Conservation (phyloP, 2,888 invertebrate species). For the Diabrotica balteata region DNA sequence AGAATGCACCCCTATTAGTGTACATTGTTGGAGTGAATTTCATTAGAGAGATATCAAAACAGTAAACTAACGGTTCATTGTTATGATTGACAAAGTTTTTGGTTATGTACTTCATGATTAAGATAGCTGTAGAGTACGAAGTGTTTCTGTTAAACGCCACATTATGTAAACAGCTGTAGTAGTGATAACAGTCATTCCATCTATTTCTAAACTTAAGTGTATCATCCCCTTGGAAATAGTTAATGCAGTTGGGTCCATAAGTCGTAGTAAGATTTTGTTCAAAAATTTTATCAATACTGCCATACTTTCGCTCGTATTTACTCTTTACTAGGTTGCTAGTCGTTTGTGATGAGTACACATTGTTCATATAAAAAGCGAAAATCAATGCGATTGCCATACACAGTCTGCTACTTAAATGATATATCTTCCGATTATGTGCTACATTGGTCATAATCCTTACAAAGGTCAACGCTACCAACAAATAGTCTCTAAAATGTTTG, state of each 20-base stretch:
- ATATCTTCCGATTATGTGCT: background rate
- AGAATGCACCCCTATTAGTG: conserved; percentile 50
- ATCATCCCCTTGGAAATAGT: conserved; percentile 39
- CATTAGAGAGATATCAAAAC: conserved; percentile 45
- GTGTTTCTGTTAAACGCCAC: conserved; percentile 43
- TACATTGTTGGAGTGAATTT: conserved; percentile 52
- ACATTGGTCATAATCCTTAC: conserved; percentile 2
- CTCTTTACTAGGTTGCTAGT: conserved; percentile 43
- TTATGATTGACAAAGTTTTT: conserved; percentile 44
- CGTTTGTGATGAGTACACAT: conserved; percentile 44
- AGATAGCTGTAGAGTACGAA: conserved; percentile 43
- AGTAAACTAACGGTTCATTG: conserved; percentile 39
- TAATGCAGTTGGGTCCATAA: conserved; percentile 37
- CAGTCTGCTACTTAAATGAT: conserved; percentile 7
- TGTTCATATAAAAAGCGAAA: conserved; percentile 43
- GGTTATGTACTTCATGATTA: conserved; percentile 46
- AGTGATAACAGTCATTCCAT: conserved; percentile 39
- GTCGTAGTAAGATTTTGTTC: conserved; percentile 43
- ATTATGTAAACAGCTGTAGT: conserved; percentile 42
- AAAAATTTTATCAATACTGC: conserved; percentile 42
- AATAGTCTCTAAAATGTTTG: background rate
- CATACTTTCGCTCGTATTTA: conserved; percentile 45
- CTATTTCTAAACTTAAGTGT: conserved; percentile 7
- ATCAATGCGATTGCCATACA: conserved; percentile 21
- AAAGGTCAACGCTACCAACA: background rate